Evolutionary conservation across 2,113 vertebrate species (phyloP), one percentile per base, ranked within the genome.

Genomic region (Numenius arquata): DNA sequence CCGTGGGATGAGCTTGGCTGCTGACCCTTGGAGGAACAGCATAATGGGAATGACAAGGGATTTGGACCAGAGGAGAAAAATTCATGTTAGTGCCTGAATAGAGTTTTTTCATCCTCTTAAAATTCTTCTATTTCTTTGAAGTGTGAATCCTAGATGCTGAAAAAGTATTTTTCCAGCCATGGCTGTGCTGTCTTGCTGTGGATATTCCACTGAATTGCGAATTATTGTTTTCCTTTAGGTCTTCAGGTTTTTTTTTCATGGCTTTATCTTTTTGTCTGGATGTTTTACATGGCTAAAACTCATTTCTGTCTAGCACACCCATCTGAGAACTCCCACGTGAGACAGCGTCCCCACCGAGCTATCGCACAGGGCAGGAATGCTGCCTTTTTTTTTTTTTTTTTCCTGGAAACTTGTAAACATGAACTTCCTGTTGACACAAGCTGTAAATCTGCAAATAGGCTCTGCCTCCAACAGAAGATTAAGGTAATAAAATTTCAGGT

Each of bases 321-420:
- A 66, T 68, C 70, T 23, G 50, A 76, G 80, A 83, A 50, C 45
- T 94, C 84, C 84, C 92, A 45, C 6, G 5, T 4, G 71, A 80
- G 83, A n/a, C 86, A 53, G 56, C 3, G 3, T 81, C 92, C 91
- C 89, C 84, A 75, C 89, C 1, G 1, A 70, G 32, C 79, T 74
- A 41, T 78, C 1, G 2, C 21, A 22, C 12, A 71, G 80, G 53
- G 70, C 78, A 95, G 93, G 86, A 96, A 96, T 89, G 84, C 63
- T 92, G 91, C 5, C 34, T 36, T 90, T 90, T 62, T 62, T 75
- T 88, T 66, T 72, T 75, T 85, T 66, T 62, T 27, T 89, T 90
- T 55, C 77, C 89, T 95, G 87, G 84, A 95, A 96, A 93, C 96
- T 95, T 89, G 62, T 97, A 95, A 96, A 95, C 61, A 87, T 56